Conservation (phyloP, 2,888 invertebrate species). For the Dryadula phaetusa region DNA sequence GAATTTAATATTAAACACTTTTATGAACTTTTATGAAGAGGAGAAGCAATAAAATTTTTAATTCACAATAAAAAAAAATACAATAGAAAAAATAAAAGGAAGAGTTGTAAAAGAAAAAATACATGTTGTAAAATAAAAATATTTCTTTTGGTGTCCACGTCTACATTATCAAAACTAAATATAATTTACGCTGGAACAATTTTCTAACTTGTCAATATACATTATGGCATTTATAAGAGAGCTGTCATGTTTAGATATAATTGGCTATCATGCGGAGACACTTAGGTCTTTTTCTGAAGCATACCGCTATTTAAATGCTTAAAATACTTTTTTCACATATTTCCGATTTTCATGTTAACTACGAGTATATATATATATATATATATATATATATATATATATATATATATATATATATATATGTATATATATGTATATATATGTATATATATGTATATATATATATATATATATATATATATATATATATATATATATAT, state of each 20-base stretch:
- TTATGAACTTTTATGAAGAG: too few species aligned
- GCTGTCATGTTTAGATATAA: conserved; percentile 3
- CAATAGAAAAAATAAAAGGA: too few species aligned
- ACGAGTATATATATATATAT: not conserved
- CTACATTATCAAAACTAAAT: not conserved
- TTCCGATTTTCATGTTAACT: not conserved
- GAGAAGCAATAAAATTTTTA: too few species aligned
- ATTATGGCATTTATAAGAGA: not conserved
- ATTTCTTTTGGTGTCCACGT: not conserved
- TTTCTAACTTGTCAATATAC: not conserved
- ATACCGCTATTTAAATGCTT: not conserved
- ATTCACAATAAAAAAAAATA: too few species aligned
- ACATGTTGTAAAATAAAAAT: not conserved
- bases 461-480: too few species aligned
- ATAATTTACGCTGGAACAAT: not conserved
- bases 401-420: not conserved
- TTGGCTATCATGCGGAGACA: not conserved
- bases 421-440: too few species aligned
- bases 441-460: too few species aligned
- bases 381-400: not conserved
- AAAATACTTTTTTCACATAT: not conserved
- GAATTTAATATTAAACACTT: too few species aligned
- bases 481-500: too few species aligned
- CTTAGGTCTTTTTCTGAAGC: not conserved
- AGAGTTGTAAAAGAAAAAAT: not conserved